Evolutionary conservation across 1,140 invertebrate species (phyloP).

Genomic region (Leptopilina boulardi): DNA sequence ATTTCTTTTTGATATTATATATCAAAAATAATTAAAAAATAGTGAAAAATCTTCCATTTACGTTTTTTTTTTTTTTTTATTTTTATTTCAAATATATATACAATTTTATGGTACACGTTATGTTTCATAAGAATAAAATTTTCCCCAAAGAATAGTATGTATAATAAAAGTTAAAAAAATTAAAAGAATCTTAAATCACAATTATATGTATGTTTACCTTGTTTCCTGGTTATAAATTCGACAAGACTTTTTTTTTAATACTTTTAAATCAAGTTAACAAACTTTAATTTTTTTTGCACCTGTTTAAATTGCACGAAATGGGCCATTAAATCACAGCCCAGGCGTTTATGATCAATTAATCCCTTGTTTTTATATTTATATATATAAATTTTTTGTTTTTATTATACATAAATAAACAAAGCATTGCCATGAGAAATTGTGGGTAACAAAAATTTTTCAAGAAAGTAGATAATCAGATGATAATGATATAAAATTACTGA

Average conservation of each 20-base stretch:
- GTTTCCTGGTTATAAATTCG: background rate
- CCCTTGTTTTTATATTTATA: background rate
- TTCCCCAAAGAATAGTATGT: background rate
- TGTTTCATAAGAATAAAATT: background rate
- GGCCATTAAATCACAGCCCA: constrained; percentile 39
- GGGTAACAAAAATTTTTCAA: background rate
- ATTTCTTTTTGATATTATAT: no score
- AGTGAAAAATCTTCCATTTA: no score
- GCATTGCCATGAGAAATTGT: no score
- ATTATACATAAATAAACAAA: no score
- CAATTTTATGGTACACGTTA: no score
- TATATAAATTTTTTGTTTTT: no score
- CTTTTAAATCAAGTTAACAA: background rate
- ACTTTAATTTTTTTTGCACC: background rate
- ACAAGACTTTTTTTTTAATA: background rate
- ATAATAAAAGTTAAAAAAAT: background rate
- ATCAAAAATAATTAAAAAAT: no score
- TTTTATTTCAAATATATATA: no score
- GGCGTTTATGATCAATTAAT: constrained; percentile 39
- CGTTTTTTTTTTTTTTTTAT: no score
- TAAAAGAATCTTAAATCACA: background rate
- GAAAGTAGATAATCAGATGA: background rate
- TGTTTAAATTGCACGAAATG: constrained; percentile 34
- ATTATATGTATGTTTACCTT: background rate
- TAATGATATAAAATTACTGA: constrained; percentile 7